Base-by-base conservation (phyloP, 2,888 invertebrate genomes). In the Scelioninae gen. 1 region DNA sequence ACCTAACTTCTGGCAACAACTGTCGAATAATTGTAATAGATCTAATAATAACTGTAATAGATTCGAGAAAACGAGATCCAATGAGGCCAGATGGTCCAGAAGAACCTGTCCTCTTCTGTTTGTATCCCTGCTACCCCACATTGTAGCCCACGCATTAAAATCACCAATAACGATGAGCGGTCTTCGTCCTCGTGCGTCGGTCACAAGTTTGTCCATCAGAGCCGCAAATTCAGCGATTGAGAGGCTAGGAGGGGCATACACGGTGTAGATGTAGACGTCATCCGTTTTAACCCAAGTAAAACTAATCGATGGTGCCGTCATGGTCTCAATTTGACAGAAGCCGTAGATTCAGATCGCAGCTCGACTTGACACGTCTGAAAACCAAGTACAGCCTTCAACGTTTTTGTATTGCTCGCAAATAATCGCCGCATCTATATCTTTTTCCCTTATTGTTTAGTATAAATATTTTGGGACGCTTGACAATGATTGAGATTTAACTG, bases 401-500 rank as follows among this genome's bases (percentile, higher is more conserved):
- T 85, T 65, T 16, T 47, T 43, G 13, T 86, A 76, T 60, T 72
- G 84, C 29, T 85, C 86, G 11, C 80, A 45, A 9, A 85, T 51
- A 5, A 65, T 51, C 7, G 65, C 65, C 2, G 83, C 40, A 34
- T 84, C 79, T 7, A 71, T 40, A 2, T 84, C n/a, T 23, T 32
- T 16, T 51, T 84, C 82, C 0, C 45, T 51, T 31, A 82, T 77
- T 1, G 77, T 53, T 45, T 85, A 84, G 72, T 43, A 53, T 47
- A 69, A 65, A 79, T 65, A 62, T 71, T 83, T 16, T 84, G 83
- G 13, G 65, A 82, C 23, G n/a, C 60, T 11, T n/a, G 29, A 65
- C 76, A 16, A 72, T 84, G 23, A 29, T 60, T 23, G n/a, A 29
- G 45, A 15, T 63, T 63, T 0, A 53, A 15, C 32, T 58, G 58